Conservation (phyloP, 2,797 vertebrate species). For the Pangasius djambal region DNA sequence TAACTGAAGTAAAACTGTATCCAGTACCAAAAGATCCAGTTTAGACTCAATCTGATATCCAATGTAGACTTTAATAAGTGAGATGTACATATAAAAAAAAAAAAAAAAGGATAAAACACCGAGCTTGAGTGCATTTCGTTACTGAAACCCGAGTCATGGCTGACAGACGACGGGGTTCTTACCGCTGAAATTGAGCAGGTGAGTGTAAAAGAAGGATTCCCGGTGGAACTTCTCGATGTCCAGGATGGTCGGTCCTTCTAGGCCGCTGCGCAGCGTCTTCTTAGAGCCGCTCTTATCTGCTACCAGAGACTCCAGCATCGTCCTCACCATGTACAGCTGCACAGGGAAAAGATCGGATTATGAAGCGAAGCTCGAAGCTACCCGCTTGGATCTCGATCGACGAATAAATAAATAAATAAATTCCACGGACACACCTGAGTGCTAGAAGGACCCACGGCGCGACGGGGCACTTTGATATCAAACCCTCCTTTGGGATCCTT, state of each 20-base stretch:
- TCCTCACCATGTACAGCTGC: constrained; percentile 99
- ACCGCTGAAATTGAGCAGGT: constrained; percentile 98
- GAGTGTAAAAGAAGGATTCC: constrained; percentile 98
- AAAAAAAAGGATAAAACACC: no score
- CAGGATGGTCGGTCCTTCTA: constrained; percentile 96
- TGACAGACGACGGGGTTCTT: constrained; percentile 60
- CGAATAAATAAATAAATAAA: neutral
- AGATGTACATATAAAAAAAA: no score
- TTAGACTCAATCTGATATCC: no score
- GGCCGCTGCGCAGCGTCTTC: constrained; percentile 96
- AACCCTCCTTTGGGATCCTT: constrained; percentile 90
- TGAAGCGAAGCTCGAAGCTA: neutral
- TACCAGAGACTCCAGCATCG: constrained; percentile 98
- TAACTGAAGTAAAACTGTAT: no score
- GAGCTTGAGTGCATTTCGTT: no score
- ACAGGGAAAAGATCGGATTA: neutral
- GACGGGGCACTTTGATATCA: constrained; percentile 86
- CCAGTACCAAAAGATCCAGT: no score
- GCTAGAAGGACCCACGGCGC: constrained; percentile 87
- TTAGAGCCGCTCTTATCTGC: constrained; percentile 98
- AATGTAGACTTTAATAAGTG: no score
- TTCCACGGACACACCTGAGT: constrained; percentile 76
- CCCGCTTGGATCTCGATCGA: neutral
- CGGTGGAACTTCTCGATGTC: constrained; percentile 98
- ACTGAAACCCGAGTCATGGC: no score